These are phyloP conservation scores for Saguinus imperator DNA, from an alignment of 2,113 vertebrate species.

Conservation along the genomic window DNA sequence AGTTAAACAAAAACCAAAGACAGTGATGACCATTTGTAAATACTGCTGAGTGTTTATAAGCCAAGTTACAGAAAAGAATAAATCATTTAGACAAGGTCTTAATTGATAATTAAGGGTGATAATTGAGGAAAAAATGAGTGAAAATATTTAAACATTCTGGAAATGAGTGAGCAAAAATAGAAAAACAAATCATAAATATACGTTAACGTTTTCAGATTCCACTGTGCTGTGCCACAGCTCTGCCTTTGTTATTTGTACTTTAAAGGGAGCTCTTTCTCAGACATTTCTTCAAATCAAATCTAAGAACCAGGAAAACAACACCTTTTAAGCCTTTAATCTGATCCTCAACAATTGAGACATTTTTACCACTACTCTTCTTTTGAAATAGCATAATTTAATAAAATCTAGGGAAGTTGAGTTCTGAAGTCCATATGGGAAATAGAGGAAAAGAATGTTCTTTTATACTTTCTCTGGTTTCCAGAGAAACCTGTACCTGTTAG, in stretches of 20 bases:
- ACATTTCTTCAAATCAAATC: background rate
- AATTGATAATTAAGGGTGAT: background rate
- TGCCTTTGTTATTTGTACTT: background rate
- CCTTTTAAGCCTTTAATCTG: background rate
- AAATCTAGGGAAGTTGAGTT: background rate
- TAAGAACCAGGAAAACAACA: background rate
- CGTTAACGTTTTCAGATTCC: background rate
- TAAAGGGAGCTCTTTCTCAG: background rate
- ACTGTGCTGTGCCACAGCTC: accelerated
- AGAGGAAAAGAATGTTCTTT: background rate
- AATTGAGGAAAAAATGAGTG: background rate
- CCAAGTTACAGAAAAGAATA: background rate
- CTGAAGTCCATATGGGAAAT: background rate
- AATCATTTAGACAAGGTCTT: background rate
- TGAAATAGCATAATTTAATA: slow-evolving; percentile 22
- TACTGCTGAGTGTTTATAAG: background rate
- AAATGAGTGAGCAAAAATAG: background rate
- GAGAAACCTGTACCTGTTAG: background rate
- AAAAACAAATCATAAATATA: background rate
- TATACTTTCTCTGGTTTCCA: background rate
- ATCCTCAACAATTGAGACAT: background rate
- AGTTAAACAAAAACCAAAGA: background rate
- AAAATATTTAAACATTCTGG: slow-evolving; percentile 1
- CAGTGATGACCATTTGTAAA: background rate
- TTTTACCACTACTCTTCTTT: background rate